Evolutionary conservation across 1,140 invertebrate species (phyloP).

Genomic region (Magallana ariakensis): DNA sequence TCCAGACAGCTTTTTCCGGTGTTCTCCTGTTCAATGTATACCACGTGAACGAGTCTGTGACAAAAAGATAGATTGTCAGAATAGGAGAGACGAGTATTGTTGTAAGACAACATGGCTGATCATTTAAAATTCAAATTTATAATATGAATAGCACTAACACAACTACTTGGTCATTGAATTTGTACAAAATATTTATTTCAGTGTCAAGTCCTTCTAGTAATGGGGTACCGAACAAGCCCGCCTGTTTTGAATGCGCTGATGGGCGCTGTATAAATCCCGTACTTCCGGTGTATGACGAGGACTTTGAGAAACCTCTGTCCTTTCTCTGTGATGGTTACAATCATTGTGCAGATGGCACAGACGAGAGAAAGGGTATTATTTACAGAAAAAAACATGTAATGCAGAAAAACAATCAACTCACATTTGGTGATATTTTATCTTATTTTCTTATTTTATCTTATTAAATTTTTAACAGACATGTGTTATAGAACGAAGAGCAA

Average conservation of each 20-base stretch:
- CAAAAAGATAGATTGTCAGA: constrained; percentile 56
- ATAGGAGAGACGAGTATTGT: constrained; percentile 64
- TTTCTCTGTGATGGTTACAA: constrained; percentile 64
- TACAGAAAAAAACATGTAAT: too few species aligned
- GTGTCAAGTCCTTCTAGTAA: not conserved
- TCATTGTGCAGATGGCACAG: constrained; percentile 64
- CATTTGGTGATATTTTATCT: not conserved
- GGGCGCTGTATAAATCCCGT: constrained; percentile 61
- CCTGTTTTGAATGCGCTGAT: constrained; percentile 64
- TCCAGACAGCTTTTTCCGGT: constrained; percentile 43
- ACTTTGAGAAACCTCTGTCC: constrained; percentile 60
- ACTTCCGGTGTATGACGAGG: constrained; percentile 53
- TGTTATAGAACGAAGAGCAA: constrained; percentile 45
- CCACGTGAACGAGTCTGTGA: constrained; percentile 54
- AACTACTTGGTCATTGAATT: too few species aligned
- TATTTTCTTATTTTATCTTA: not conserved
- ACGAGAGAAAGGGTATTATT: constrained; percentile 60
- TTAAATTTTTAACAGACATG: constrained; percentile 26
- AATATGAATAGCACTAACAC: not conserved
- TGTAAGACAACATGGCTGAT: constrained; percentile 9
- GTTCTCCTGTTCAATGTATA: constrained; percentile 66
- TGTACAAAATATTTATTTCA: not conserved
- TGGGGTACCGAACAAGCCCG: not conserved
- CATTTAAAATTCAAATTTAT: not conserved
- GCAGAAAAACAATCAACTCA: not conserved